Evolutionary conservation across 2,113 vertebrate genomes (phyloP), one percentile per base, ranked within the genome.

Genomic region (Kryptolebias marmoratus): DNA sequence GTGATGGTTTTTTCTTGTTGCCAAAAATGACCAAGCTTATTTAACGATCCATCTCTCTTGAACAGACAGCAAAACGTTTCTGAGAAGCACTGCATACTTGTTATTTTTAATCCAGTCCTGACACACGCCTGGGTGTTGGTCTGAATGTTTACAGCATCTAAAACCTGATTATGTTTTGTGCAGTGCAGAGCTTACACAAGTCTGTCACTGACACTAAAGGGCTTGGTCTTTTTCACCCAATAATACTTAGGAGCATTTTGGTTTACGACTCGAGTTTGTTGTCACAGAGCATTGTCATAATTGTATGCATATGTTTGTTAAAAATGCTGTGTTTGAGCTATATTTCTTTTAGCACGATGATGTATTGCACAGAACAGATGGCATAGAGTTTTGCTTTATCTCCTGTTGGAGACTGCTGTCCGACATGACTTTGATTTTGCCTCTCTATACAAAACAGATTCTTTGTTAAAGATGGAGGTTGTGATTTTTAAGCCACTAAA

Each of bases 331-430:
- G 39, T 63, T 55, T 16, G 4, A 11, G 31, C 53, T 64, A 39
- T 58, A 14, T 62, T 71, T 63, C 7, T 11, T 32, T 71, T 55
- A 49, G 11, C 59, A 63, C 50, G 11, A 57, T 32, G 30, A 22
- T 44, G 32, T 36, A 22, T 68, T 57, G 30, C 44, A 48, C 2
- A 31, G 11, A 42, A 56, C 53, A 56, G 42, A 68, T 49, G 54
- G 42, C 54, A 57, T 12, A 58, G 11, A 22, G 28, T 68, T 68
- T 22, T 47, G 58, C 10, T 66, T 66, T 28, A 66, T 53, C 32
- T 70, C 47, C 56, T 59, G 18, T 55, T 14, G 4, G 30, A 36
- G 47, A 13, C 69, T 16, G 18, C 11, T 63, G 50, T 63, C 59
- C 11, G 31, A 18, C 32, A 50, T 16, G 10, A 30, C 32, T 52